Conservation (phyloP, 2,888 invertebrate species). For the Chymomyza caudatula region DNA sequence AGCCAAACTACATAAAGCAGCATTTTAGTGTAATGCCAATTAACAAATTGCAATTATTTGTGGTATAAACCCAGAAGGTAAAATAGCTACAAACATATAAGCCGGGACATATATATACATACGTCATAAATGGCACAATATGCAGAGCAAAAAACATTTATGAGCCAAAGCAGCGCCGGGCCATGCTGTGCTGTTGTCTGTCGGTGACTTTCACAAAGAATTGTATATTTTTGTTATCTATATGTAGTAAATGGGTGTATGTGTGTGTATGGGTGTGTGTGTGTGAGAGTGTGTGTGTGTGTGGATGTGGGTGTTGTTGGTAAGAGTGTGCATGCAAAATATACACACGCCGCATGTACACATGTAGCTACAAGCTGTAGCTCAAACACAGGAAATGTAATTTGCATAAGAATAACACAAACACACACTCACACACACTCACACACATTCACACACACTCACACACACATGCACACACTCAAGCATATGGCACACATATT, state of each 20-base stretch:
- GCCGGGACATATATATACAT: constrained; percentile 48
- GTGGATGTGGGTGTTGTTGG: constrained; percentile 11
- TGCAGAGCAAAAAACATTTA: constrained; percentile 57
- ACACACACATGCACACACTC: constrained; percentile 7
- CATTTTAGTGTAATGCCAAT: not conserved
- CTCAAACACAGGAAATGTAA: constrained; percentile 71
- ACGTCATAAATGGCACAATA: constrained; percentile 62
- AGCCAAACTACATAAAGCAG: not conserved
- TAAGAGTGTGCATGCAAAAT: not conserved
- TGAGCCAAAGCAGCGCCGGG: constrained; percentile 38
- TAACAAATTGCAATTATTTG: not conserved
- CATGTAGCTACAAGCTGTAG: constrained; percentile 69
- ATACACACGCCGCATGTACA: constrained; percentile 35
- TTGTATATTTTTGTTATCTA: constrained; percentile 64
- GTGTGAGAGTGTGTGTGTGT: constrained; percentile 10
- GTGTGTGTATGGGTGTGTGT: not conserved
- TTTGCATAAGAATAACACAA: constrained; percentile 69
- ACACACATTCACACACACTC: not conserved
- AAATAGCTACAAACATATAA: not conserved
- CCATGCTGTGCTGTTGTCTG: constrained; percentile 26
- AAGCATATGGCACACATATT: constrained; percentile 66
- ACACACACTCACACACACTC: constrained; percentile 19
- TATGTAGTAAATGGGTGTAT: constrained; percentile 40
- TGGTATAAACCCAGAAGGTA: not conserved
- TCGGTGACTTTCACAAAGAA: constrained; percentile 67